Base-by-base conservation (phyloP, 1,140 invertebrate species). In the Leptopilina clavipes region DNA sequence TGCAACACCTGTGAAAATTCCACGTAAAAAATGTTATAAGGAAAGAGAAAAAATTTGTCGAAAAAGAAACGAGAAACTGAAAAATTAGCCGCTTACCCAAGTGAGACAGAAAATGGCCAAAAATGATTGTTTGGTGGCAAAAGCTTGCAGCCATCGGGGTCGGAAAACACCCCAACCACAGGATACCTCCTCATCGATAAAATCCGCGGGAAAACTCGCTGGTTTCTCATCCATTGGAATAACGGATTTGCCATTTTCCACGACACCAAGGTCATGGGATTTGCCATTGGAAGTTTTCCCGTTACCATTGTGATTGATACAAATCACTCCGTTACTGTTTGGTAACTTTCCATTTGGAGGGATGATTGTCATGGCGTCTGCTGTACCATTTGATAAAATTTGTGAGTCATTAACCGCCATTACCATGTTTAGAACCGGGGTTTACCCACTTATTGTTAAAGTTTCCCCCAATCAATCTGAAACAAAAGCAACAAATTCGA, bases 101-200 rank as follows among this genome's bases (percentile, higher is more conserved):
- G 95, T 96, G 74, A 96, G 91, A 83, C 97, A 96, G 89, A 98
- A 98, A 9, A 96, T 94, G 74, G 95, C 92, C 88, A 98, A 93
- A 88, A 98, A 98, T 22, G 95, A 93, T 84, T 97, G 94, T 80
- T 97, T 97, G n/a, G 96, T 96, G 25, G 96, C 95, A 83, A 97
- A 95, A 11, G 91, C 91, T 75, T 95, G 93, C 25, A 95, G 84
- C 94, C 95, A 96, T 0, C 89, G 86, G 0, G 95, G 95, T 44
- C 92, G 91, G 77, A 92, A 95, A 3, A 91, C 91, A 5, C 95
- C 95, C 76, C 95, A 90, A 1, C 95, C 95, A 79, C 95, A 96
- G 25, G 91, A 90, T 17, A 92, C 90, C 7, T 92, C 90, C 70
- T 90, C 90, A 3, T 92, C 90, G 22, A 91, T 91, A 48, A 90